Conservation (phyloP, 2,113 vertebrate genomes). For the Neolamprologus modestus region DNA sequence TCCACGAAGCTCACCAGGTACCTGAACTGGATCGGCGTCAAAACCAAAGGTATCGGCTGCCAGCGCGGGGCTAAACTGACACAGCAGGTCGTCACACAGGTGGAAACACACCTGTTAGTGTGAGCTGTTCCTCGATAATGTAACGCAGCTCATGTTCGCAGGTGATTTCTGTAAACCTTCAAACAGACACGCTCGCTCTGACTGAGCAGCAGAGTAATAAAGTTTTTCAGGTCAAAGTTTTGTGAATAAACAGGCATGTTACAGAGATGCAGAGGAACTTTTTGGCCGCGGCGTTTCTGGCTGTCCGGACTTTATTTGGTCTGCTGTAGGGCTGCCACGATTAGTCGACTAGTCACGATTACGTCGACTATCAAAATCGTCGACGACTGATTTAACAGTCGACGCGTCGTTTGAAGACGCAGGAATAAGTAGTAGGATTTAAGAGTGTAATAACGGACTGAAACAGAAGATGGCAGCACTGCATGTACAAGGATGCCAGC, state of each 20-base stretch:
- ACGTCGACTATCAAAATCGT: too few species aligned
- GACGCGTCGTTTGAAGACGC: fast-evolving
- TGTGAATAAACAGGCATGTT: fast-evolving
- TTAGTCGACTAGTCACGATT: too few species aligned
- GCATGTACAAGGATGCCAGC: too few species aligned
- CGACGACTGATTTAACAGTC: fast-evolving
- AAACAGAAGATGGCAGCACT: too few species aligned
- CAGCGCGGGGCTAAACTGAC: background rate
- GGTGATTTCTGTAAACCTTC: background rate
- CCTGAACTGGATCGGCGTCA: slow-evolving; percentile 88
- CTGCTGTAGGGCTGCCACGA: background rate
- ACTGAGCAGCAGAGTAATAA: background rate
- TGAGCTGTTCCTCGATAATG: fast-evolving
- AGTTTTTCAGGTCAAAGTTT: background rate
- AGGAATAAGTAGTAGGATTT: too few species aligned
- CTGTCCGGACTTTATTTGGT: background rate
- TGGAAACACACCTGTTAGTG: background rate
- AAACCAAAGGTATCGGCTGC: slow-evolving; percentile 76
- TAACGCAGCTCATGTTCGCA: fast-evolving
- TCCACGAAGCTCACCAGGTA: slow-evolving; percentile 87
- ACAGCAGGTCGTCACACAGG: background rate
- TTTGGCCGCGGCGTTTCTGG: fast-evolving
- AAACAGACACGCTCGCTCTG: fast-evolving
- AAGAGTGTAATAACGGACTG: too few species aligned
- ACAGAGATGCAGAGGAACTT: background rate